phyloP scores from a whole-genome alignment of 2,888 invertebrate species.

The Heliconius sara region DNA sequence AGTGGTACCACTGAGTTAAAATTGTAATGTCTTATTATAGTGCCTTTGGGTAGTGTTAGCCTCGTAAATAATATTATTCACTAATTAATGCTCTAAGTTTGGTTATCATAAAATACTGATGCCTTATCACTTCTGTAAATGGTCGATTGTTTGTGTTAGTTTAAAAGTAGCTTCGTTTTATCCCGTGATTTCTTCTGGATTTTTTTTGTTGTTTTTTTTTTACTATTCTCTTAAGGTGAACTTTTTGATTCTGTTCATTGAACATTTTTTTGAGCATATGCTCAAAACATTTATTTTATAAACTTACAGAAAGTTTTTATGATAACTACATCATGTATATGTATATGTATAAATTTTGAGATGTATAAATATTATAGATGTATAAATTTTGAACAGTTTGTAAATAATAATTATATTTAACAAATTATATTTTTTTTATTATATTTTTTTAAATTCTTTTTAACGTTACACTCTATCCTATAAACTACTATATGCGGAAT shows the following conservation, averaged over 20 bases:
- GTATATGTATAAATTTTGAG: background rate
- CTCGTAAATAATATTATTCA: conserved; percentile 40
- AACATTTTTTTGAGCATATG: background rate
- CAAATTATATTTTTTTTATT: too few relatives aligned
- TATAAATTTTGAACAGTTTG: background rate
- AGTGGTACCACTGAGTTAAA: conserved; percentile 71
- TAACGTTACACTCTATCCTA: too few relatives aligned
- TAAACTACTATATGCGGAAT: too few relatives aligned
- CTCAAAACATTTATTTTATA: too few relatives aligned
- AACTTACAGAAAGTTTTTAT: background rate
- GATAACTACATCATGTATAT: too few relatives aligned
- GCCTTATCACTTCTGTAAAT: background rate
- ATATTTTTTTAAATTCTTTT: too few relatives aligned
- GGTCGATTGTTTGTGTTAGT: background rate
- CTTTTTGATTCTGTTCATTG: background rate
- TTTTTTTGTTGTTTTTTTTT: background rate
- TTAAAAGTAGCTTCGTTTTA: background rate
- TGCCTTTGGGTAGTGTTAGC: conserved; percentile 64
- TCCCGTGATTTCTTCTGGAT: background rate
- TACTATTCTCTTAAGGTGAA: background rate
- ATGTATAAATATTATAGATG: background rate
- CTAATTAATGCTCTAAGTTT: conserved; percentile 33
- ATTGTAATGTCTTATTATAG: conserved; percentile 71
- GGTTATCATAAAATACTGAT: conserved; percentile 30
- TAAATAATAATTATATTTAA: background rate